Conservation (phyloP, 1,140 invertebrate genomes). For the Anastatus disparis region DNA sequence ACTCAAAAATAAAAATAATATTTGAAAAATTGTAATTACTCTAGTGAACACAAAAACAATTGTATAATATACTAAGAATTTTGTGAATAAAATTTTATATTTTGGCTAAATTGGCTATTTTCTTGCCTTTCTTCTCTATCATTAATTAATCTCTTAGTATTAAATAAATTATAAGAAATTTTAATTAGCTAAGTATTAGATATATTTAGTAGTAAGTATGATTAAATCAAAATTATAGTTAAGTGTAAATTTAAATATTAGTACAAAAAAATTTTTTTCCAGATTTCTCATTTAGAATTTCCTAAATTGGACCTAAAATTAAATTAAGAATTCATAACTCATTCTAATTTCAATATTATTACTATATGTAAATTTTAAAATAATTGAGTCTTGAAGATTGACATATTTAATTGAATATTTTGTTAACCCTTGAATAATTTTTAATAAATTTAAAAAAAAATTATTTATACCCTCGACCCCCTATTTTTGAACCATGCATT, state of each 20-base stretch:
- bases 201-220: background rate
- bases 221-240: background rate
- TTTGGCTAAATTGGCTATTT: slow-evolving; percentile 10
- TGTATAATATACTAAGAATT: background rate
- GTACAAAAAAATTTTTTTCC: background rate
- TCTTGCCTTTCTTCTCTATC: slow-evolving; percentile 4
- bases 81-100: background rate
- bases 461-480: background rate
- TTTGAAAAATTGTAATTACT: background rate
- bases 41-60: background rate
- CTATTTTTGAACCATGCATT: background rate
- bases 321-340: no score
- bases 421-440: background rate
- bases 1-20: slow-evolving; percentile 18
- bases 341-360: no score
- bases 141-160: background rate
- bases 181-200: background rate
- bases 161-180: background rate
- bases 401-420: background rate
- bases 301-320: no score
- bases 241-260: background rate
- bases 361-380: no score
- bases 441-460: background rate
- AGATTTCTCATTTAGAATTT: no score
- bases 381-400: slow-evolving; percentile 12